A percentile compares a stretch with the other conserved stretches of the same genome.
Conservation (phyloP, 2,888 invertebrate species). For the Pseudeuparius sepicola region DNA sequence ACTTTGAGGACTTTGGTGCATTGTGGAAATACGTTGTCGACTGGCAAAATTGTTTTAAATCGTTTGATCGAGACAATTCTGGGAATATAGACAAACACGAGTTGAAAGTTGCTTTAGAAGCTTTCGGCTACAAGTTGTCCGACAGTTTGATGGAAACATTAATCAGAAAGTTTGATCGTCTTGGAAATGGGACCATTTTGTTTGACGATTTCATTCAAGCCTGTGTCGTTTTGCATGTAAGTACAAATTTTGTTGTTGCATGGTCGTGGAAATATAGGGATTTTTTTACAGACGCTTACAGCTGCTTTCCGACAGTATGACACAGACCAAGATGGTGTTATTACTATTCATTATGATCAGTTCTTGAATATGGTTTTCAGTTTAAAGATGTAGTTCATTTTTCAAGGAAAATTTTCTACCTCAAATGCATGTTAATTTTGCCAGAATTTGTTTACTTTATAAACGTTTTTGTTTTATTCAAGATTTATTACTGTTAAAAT, state of each 20-base stretch:
- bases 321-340: constrained; percentile 89
- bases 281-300: constrained; percentile 70
- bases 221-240: constrained; percentile 84
- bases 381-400: constrained; percentile 53
- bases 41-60: constrained; percentile 92
- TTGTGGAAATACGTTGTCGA: constrained; percentile 97
- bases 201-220: constrained; percentile 99
- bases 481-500: too few species aligned
- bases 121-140: constrained; percentile 82
- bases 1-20: constrained; percentile 89
- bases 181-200: constrained; percentile 75
- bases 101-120: constrained; percentile 77
- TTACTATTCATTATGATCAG: constrained; percentile 91
- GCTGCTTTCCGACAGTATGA: constrained; percentile 80
- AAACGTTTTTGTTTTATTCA: too few species aligned
- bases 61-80: constrained; percentile 86
- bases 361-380: constrained; percentile 87
- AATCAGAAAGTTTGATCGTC: constrained; percentile 87
- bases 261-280: background rate
- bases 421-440: too few species aligned
- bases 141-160: constrained; percentile 71
- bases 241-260: constrained; percentile 29
- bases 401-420: too few species aligned
- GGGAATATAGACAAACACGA: constrained; percentile 88
- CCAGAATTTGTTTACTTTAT: too few species aligned